Evolutionary conservation across 2,797 vertebrate genomes (phyloP), one percentile per base, ranked within the genome.

Genomic region (Salmo trutta): DNA sequence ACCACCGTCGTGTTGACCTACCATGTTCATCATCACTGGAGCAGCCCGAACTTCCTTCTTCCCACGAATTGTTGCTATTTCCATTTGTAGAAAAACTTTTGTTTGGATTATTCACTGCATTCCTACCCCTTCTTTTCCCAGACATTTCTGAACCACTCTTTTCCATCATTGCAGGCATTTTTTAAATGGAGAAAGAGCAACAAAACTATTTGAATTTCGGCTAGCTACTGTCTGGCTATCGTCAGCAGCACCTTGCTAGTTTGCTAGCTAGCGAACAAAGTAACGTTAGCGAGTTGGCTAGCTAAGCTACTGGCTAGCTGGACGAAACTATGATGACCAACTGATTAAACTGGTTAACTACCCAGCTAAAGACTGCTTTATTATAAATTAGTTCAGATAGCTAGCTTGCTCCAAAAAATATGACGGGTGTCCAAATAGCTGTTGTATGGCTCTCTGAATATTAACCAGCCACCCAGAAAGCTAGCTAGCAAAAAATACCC

Each of bases 21-120:
- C 97, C 97, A 89, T 97, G 96, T 91, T 98, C 97, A 81, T 98
- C 97, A 91, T 98, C 97, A 90, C 96, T 97, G 85, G 96, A 97
- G 56, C 95, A 96, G 77, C 95, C 96, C 87, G 96, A 96, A 90
- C 95, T 97, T 87, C 96, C 96, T 88, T 98, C 97, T 93, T 97
- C 97, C 87, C 96, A 97, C 88, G 95, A 97, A 92, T 91, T 93
- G 84, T 94, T 91, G 86, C 91, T 93, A 86, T 93, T 95, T 85
- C 95, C 96, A 89, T 96, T 96, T 74, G 90, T 83, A 15, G 93
- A 90, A 85, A 97, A 94, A 91, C 90, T 97, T 96, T 88, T 95
- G 75, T 90, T 88, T 51, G 92, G 82, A 64, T 88, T 89, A n/a
- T 84, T 81, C 5, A 92, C 91, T 52, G 95, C 91, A 75, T 94